Conservation (phyloP, 2,113 vertebrate genomes). For the Eurystomus gularis region DNA sequence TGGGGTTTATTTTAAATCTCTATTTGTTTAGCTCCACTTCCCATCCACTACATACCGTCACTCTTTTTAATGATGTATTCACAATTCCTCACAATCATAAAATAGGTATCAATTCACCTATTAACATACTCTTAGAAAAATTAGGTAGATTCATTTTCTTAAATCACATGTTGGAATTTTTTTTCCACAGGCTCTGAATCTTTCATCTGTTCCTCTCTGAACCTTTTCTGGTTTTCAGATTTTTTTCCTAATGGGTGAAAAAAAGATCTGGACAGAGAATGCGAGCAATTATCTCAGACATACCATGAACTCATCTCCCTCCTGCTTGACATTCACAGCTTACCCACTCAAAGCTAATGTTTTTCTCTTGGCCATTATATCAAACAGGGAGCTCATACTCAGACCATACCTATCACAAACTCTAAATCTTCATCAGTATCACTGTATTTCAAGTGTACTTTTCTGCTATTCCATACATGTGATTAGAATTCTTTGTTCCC, state of each 20-base stretch:
- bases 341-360: slow-evolving; percentile 51
- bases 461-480: neutral
- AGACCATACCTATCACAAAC: neutral
- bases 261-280: neutral
- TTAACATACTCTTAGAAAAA: neutral
- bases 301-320: slow-evolving; percentile 31
- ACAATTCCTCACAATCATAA: neutral
- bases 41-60: neutral
- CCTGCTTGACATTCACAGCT: slow-evolving; percentile 49
- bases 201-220: neutral
- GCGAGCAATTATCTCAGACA: slow-evolving; percentile 32
- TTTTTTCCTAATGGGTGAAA: slow-evolving; percentile 18
- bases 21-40: neutral
- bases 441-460: slow-evolving; percentile 44
- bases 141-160: neutral
- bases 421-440: slow-evolving; percentile 28
- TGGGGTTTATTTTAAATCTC: neutral
- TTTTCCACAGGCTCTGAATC: neutral
- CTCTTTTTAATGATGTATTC: neutral
- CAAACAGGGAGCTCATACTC: slow-evolving; percentile 6
- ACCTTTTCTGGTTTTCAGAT: neutral
- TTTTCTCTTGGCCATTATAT: slow-evolving; percentile 23
- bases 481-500: slow-evolving; percentile 29
- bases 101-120: neutral
- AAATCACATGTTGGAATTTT: neutral